Conservation (phyloP, 2,113 vertebrate species). For the Empidonax alnorum region DNA sequence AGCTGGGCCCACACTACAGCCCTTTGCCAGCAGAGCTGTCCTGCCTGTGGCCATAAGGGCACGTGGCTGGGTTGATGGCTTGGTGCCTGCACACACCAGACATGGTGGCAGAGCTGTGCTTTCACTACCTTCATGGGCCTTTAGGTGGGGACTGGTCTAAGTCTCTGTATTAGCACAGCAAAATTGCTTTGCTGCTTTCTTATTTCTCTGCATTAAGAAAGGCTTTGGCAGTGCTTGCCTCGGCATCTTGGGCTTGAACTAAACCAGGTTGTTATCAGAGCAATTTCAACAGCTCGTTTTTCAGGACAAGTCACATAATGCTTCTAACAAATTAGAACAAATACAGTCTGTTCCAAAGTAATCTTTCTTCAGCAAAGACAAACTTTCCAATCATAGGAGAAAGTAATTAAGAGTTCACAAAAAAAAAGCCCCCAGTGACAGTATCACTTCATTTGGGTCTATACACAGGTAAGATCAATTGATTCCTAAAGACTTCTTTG, state of each 20-base stretch:
- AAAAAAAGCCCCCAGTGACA: not conserved
- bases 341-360: not conserved
- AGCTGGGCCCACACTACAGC: not conserved
- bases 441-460: not conserved
- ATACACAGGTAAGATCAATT: not conserved
- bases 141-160: not conserved
- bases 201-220: not conserved
- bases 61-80: fast-evolving
- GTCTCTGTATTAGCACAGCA: not conserved
- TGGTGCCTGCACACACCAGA: not conserved
- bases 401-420: not conserved
- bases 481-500: not conserved
- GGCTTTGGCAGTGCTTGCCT: not conserved
- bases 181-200: not conserved
- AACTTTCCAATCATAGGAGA: not conserved
- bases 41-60: not conserved
- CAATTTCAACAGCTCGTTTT: not conserved
- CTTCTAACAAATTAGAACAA: not conserved
- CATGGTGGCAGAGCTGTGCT: not conserved
- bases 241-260: not conserved
- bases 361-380: not conserved
- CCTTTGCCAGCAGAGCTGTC: not conserved
- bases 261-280: not conserved
- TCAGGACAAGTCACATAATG: not conserved
- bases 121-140: not conserved